Conservation (phyloP, 92 coral and sea anemone species). For the Plumapathes pennacea region DNA sequence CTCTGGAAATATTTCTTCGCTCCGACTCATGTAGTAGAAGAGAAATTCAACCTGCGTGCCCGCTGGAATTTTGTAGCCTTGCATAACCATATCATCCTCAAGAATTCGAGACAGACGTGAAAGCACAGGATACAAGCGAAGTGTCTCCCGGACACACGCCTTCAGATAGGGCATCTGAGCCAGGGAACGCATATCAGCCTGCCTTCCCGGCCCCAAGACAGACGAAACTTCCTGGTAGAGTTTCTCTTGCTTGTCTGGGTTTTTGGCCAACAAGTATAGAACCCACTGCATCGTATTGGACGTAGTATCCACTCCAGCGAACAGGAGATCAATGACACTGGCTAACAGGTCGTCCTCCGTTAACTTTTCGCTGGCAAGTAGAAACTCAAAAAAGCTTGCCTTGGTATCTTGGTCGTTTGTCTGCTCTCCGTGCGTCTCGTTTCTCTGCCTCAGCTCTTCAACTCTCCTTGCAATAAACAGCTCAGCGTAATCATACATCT, state of each 20-base stretch:
- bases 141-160: slow-evolving; percentile 62
- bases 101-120: slow-evolving; percentile 11
- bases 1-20: slow-evolving; percentile 38
- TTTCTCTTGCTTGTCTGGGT: slow-evolving; percentile 51
- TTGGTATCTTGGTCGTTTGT: background rate
- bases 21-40: slow-evolving; percentile 29
- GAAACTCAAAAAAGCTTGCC: slow-evolving; percentile 28
- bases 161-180: slow-evolving; percentile 50
- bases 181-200: slow-evolving; percentile 9
- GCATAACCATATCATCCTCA: slow-evolving; percentile 23
- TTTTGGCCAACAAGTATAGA: slow-evolving; percentile 46
- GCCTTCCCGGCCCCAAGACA: slow-evolving; percentile 31
- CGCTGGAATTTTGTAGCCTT: slow-evolving; percentile 53
- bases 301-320: slow-evolving; percentile 63
- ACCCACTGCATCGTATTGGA: slow-evolving; percentile 64
- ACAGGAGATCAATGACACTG: slow-evolving; percentile 58
- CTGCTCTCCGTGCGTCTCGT: background rate
- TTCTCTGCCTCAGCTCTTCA: slow-evolving; percentile 10
- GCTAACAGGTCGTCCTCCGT: slow-evolving; percentile 41
- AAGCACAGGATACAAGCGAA: slow-evolving; percentile 60
- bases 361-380: slow-evolving; percentile 34
- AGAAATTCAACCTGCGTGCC: slow-evolving; percentile 26
- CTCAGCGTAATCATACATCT: slow-evolving; percentile 56
- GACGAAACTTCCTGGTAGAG: slow-evolving; percentile 44
- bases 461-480: slow-evolving; percentile 30